A percentile compares a stretch with the other conserved stretches of the same genome.
Conservation (phyloP, 64 coral and sea anemone genomes). For the Anthopleura sola region DNA sequence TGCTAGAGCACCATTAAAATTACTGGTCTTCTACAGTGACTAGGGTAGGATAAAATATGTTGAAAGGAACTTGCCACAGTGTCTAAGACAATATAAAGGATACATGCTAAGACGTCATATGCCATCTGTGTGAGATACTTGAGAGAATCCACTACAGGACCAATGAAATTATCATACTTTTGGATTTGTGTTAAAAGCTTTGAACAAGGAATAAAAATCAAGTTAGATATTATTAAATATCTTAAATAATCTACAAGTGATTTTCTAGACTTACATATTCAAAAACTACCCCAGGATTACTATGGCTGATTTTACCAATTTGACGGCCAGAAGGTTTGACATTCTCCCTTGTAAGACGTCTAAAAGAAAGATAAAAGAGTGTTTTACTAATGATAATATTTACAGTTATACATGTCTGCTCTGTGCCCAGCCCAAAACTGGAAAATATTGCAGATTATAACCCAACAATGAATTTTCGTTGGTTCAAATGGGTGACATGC, state of each 20-base stretch:
- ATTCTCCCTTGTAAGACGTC: constrained; percentile 96
- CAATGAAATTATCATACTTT: constrained; percentile 99
- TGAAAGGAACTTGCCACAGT: too few species aligned
- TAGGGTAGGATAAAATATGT: too few species aligned
- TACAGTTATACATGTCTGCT: neutral
- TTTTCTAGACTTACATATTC: constrained; percentile 89
- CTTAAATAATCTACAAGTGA: neutral
- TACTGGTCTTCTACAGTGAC: too few species aligned
- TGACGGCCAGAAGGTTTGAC: constrained; percentile 97
- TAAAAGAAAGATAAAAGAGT: constrained; percentile 5
- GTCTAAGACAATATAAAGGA: constrained; percentile 32
- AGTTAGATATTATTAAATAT: neutral
- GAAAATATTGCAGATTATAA: too few species aligned
- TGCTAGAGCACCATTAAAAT: too few species aligned
- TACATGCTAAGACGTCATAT: constrained; percentile 99
- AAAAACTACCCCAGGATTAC: constrained; percentile 98
- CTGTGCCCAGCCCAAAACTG: too few species aligned
- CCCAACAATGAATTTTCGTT: too few species aligned
- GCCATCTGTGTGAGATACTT: constrained; percentile 95
- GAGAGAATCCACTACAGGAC: constrained; percentile 92
- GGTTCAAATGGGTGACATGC: too few species aligned
- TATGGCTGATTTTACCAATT: constrained; percentile 98
- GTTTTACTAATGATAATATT: too few species aligned
- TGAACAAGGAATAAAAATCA: constrained; percentile 12
- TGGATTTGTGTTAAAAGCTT: constrained; percentile 96